Conservation (phyloP, 2,888 invertebrate species). For the Erpobdella octoculata region DNA sequence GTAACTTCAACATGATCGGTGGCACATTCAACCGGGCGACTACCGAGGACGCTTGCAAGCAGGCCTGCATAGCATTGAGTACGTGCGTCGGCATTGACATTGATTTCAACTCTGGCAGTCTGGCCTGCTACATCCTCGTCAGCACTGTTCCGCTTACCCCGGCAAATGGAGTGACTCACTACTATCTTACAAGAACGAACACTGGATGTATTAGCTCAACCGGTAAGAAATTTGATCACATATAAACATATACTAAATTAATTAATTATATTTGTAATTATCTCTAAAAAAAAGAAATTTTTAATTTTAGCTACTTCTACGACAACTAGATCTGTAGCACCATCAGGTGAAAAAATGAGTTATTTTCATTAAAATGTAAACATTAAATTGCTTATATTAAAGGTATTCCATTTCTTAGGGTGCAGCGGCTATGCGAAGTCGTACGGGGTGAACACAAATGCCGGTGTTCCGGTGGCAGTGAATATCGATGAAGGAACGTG, state of each 20-base stretch:
- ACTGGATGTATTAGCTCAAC: conserved; percentile 16
- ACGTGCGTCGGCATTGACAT: conserved; percentile 29
- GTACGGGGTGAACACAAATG: conserved; percentile 25
- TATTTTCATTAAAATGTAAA: no score
- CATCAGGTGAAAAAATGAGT: no score
- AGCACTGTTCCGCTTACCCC: neutral
- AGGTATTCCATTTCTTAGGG: no score
- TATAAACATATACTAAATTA: neutral
- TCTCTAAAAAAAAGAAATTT: no score
- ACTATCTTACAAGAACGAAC: conserved; percentile 18
- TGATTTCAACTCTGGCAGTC: conserved; percentile 4
- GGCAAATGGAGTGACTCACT: conserved; percentile 27
- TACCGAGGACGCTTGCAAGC: conserved; percentile 10
- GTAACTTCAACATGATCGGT: conserved; percentile 18
- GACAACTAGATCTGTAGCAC: neutral
- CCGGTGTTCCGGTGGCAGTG: conserved; percentile 23
- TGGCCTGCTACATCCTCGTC: conserved; percentile 27
- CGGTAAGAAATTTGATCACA: neutral
- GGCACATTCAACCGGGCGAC: conserved; percentile 28
- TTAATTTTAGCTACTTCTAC: neutral
- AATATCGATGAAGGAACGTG: conserved; percentile 11
- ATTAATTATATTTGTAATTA: neutral
- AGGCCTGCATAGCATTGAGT: conserved; percentile 10
- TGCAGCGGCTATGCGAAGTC: neutral
- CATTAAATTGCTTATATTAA: no score